Conservation (phyloP, 2,797 vertebrate genomes). For the Molossus alvarezi region DNA sequence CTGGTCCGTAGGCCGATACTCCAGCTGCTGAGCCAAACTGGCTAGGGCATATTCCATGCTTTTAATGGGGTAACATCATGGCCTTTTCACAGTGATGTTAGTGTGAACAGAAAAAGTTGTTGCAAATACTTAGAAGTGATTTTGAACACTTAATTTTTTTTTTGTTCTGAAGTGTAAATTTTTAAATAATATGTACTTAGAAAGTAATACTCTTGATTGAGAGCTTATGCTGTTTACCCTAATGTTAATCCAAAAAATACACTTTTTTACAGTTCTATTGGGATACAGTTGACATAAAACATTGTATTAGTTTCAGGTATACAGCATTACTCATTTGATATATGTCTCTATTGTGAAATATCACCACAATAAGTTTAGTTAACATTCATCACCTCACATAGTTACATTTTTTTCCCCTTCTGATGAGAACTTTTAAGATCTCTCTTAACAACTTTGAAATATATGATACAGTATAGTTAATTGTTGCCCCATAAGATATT, state of each 20-base stretch:
- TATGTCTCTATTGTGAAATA: too few species aligned
- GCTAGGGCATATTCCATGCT: background rate
- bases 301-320: too few species aligned
- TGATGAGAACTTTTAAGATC: too few species aligned
- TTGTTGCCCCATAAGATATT: background rate
- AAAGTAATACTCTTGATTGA: constrained; percentile 46
- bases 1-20: too few species aligned
- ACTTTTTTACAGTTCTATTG: background rate
- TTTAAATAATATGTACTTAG: constrained; percentile 4
- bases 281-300: too few species aligned
- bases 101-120: background rate
- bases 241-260: constrained; percentile 11
- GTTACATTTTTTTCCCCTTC: too few species aligned
- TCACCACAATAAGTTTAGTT: too few species aligned
- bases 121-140: background rate
- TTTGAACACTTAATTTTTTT: background rate
- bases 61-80: too few species aligned
- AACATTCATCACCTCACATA: too few species aligned
- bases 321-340: too few species aligned
- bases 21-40: too few species aligned
- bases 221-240: constrained; percentile 32
- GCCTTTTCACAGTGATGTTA: background rate
- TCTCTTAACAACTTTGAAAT: too few species aligned
- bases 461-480: background rate
- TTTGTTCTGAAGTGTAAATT: constrained; percentile 1